A percentile compares a stretch with the other conserved stretches of the same genome.
Conservation (phyloP, 2,888 invertebrate species). For the Oscheius sp. region DNA sequence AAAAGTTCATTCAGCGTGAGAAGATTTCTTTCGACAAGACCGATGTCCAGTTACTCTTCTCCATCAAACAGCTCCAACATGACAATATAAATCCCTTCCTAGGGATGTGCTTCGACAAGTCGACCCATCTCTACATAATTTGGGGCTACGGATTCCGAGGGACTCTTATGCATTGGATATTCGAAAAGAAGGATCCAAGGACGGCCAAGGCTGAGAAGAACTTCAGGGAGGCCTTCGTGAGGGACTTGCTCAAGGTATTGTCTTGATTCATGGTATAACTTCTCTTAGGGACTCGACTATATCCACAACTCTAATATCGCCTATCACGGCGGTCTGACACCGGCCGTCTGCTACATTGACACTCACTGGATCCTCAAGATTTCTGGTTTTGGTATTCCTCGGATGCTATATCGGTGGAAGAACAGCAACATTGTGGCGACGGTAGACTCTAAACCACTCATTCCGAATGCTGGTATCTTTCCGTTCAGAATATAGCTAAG, state of each 20-base stretch:
- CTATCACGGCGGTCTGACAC: constrained; percentile 67
- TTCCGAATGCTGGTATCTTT: constrained; percentile 61
- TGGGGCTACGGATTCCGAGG: constrained; percentile 61
- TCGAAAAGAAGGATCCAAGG: constrained; percentile 42
- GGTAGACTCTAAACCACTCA: constrained; percentile 57
- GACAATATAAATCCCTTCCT: constrained; percentile 70
- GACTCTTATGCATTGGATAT: constrained; percentile 59
- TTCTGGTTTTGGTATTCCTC: constrained; percentile 62
- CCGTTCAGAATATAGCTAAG: background rate
- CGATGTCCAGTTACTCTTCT: constrained; percentile 42
- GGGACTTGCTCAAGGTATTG: constrained; percentile 68
- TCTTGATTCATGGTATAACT: background rate
- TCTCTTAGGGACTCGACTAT: constrained; percentile 65
- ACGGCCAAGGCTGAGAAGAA: constrained; percentile 45
- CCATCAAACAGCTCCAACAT: constrained; percentile 51
- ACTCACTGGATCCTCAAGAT: constrained; percentile 72
- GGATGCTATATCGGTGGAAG: constrained; percentile 53
- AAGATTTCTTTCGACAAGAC: constrained; percentile 62
- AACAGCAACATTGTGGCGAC: constrained; percentile 59
- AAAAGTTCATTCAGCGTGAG: constrained; percentile 61
- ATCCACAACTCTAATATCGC: constrained; percentile 61
- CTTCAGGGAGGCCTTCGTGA: constrained; percentile 68
- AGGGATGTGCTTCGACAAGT: constrained; percentile 63
- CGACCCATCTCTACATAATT: constrained; percentile 57
- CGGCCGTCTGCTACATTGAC: constrained; percentile 65